Percentiles rank a stretch among this genome's conserved stretches.
phyloP scores from a whole-genome alignment of 2,888 invertebrate genomes.

The Troilus luridus region DNA sequence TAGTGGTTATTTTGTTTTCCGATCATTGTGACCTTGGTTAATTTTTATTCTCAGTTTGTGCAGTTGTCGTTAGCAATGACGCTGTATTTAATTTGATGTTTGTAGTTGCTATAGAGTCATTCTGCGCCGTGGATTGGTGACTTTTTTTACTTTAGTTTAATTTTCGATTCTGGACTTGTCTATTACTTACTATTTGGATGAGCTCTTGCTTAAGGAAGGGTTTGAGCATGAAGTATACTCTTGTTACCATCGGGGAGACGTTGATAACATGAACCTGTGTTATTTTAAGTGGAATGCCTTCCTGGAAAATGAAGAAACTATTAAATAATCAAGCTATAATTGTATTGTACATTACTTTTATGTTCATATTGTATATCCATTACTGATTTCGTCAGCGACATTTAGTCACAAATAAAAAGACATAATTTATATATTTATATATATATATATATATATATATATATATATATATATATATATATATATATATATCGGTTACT shows the following conservation, averaged over 20 bases:
- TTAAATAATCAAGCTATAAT: too few relatives aligned
- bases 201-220: slow-evolving; percentile 64
- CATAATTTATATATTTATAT: too few relatives aligned
- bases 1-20: not conserved
- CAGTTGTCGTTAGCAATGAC: not conserved
- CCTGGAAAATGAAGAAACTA: slow-evolving; percentile 55
- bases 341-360: too few relatives aligned
- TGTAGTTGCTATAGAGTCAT: too few relatives aligned
- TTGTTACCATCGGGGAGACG: slow-evolving; percentile 66
- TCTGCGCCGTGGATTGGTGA: not conserved
- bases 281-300: slow-evolving; percentile 67
- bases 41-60: not conserved
- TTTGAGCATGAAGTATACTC: slow-evolving; percentile 62
- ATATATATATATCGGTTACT: too few relatives aligned
- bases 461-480: too few relatives aligned
- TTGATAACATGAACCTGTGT: slow-evolving; percentile 79
- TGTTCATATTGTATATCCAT: too few relatives aligned
- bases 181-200: slow-evolving; percentile 62
- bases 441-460: too few relatives aligned
- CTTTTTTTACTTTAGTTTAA: not conserved
- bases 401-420: too few relatives aligned
- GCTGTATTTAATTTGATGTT: not conserved
- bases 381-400: too few relatives aligned
- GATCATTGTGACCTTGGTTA: not conserved
- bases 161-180: not conserved